phyloP scores from a whole-genome alignment of 2,888 invertebrate genomes.

The Crocallis elinguaria region DNA sequence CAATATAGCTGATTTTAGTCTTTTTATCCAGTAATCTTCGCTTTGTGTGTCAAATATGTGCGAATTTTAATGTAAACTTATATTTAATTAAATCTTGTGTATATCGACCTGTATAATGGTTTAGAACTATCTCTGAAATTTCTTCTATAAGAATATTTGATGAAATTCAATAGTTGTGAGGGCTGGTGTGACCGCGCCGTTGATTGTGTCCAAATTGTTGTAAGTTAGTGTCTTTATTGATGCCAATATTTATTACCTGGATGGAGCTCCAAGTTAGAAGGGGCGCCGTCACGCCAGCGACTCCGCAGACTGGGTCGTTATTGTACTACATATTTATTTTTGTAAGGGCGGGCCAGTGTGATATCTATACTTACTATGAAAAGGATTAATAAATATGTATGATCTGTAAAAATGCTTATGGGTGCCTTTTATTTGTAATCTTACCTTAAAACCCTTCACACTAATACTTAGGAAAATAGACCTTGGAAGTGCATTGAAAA shows the following conservation, averaged over 20 bases:
- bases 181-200: slow-evolving; percentile 69
- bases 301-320: slow-evolving; percentile 74
- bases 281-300: slow-evolving; percentile 68
- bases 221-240: slow-evolving; percentile 70
- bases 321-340: slow-evolving; percentile 84
- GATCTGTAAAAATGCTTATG: slow-evolving; percentile 82
- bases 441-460: neutral
- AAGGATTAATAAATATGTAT: slow-evolving; percentile 85
- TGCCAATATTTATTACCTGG: slow-evolving; percentile 71
- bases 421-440: slow-evolving; percentile 54
- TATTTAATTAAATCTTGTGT: slow-evolving; percentile 77
- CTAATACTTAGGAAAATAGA: neutral
- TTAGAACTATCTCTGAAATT: slow-evolving; percentile 77
- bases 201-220: slow-evolving; percentile 76
- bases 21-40: slow-evolving; percentile 77
- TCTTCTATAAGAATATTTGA: slow-evolving; percentile 74
- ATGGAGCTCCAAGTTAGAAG: slow-evolving; percentile 36
- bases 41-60: slow-evolving; percentile 85
- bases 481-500: no score
- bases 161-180: slow-evolving; percentile 65
- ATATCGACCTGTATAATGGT: slow-evolving; percentile 84
- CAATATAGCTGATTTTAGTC: slow-evolving; percentile 77
- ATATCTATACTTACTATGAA: slow-evolving; percentile 85
- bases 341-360: slow-evolving; percentile 85
- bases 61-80: slow-evolving; percentile 80